These are phyloP conservation scores for Rhyacophila evoluta DNA, from an alignment of 2,888 invertebrate species.

Conservation along the genomic window DNA sequence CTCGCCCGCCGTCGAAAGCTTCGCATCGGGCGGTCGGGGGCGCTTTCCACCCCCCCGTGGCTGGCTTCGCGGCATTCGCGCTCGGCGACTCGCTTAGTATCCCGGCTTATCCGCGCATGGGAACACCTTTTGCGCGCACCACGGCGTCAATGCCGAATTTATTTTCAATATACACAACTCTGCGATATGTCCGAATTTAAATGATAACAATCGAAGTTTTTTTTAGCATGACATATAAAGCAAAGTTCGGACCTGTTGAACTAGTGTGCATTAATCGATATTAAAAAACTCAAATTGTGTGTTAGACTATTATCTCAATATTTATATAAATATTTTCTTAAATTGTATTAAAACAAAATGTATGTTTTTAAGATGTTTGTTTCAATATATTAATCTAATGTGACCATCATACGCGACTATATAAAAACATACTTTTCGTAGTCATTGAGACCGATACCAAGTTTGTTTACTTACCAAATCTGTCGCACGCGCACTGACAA, in stretches of 20 bases:
- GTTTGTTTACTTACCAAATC: background rate
- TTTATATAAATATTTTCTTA: background rate
- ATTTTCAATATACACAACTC: background rate
- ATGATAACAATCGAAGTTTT: background rate
- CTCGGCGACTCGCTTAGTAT: slow-evolving; percentile 44
- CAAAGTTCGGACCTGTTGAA: background rate
- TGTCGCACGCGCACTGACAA: background rate
- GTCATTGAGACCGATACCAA: background rate
- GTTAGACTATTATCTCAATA: too few species aligned
- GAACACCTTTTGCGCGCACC: slow-evolving; percentile 26
- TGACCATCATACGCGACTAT: background rate
- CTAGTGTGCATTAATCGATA: background rate
- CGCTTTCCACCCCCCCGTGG: background rate
- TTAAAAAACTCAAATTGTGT: background rate
- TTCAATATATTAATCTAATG: background rate
- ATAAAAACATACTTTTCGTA: background rate
- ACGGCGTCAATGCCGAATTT: slow-evolving; percentile 9
- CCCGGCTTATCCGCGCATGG: slow-evolving; percentile 44
- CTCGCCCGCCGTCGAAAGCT: slow-evolving; percentile 1
- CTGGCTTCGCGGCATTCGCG: slow-evolving; percentile 32
- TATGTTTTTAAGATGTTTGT: background rate
- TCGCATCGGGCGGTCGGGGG: background rate
- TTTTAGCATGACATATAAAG: background rate
- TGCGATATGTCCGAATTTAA: background rate
- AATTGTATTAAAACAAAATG: background rate